Conservation (phyloP, 1,140 invertebrate species). For the Nautilus pompilius region DNA sequence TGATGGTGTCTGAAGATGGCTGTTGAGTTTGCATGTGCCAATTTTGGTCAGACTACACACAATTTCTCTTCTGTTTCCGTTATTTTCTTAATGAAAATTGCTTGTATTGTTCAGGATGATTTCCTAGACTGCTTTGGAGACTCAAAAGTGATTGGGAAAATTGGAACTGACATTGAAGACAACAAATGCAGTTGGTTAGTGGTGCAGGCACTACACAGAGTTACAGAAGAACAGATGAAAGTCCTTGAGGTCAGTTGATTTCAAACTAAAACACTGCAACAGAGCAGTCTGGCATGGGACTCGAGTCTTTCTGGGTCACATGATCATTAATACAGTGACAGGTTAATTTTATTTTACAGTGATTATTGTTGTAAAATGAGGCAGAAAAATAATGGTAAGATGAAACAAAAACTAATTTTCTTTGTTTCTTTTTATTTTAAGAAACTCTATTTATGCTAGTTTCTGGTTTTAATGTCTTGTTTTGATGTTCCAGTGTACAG, state of each 20-base stretch:
- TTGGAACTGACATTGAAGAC: conserved; percentile 88
- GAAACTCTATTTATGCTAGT: no score
- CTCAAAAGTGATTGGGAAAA: conserved; percentile 79
- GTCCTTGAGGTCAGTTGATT: conserved; percentile 65
- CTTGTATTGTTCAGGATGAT: conserved; percentile 69
- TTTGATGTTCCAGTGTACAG: no score
- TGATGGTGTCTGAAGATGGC: no score
- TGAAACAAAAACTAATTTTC: neutral
- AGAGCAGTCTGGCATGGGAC: no score
- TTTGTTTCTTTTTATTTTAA: no score
- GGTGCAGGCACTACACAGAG: conserved; percentile 81
- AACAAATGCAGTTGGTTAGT: conserved; percentile 96
- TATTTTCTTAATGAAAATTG: no score
- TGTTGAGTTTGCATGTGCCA: no score
- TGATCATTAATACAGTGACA: neutral
- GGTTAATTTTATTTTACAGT: neutral
- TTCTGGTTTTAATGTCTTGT: no score
- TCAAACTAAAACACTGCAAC: no score
- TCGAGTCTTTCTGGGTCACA: neutral
- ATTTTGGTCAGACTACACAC: no score
- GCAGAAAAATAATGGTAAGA: neutral
- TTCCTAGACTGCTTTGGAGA: conserved; percentile 92
- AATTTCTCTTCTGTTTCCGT: no score
- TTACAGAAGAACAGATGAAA: conserved; percentile 66
- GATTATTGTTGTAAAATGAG: neutral